These are phyloP conservation scores for Heliconius himera DNA, from an alignment of 1,140 invertebrate genomes.

Conservation along the genomic window DNA sequence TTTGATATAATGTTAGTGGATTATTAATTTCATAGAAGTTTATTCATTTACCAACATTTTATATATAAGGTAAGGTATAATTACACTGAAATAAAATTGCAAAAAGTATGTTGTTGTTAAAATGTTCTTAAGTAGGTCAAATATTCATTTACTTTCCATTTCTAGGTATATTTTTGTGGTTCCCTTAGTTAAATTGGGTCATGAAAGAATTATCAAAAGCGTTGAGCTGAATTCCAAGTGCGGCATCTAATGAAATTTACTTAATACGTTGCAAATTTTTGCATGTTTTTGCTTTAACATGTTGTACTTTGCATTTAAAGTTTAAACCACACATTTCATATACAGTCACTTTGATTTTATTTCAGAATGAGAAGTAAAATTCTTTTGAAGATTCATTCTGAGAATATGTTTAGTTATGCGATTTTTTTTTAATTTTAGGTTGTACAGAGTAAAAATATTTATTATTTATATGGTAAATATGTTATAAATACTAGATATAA, in stretches of 20 bases:
- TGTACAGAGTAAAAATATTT: not conserved
- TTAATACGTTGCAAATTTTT: conserved; percentile 10
- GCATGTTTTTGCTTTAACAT: conserved; percentile 7
- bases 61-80: not conserved
- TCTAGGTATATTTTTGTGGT: conserved; percentile 8
- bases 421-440: not conserved
- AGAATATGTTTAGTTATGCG: not conserved
- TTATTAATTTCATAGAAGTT: too few relatives aligned
- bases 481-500: too few relatives aligned
- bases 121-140: conserved; percentile 15
- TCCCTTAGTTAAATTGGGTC: conserved; percentile 15
- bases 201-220: conserved; percentile 16
- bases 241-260: conserved; percentile 11
- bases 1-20: too few relatives aligned
- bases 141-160: conserved; percentile 17
- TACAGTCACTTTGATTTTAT: conserved; percentile 7
- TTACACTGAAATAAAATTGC: not conserved
- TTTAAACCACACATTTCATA: conserved; percentile 2
- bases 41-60: not conserved
- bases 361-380: not conserved
- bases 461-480: not conserved
- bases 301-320: conserved; percentile 9
- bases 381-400: not conserved
- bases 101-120: not conserved
- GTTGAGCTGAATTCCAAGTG: conserved; percentile 5